Conservation (phyloP, 1,140 invertebrate genomes). For the Caenorhabditis remanei region DNA sequence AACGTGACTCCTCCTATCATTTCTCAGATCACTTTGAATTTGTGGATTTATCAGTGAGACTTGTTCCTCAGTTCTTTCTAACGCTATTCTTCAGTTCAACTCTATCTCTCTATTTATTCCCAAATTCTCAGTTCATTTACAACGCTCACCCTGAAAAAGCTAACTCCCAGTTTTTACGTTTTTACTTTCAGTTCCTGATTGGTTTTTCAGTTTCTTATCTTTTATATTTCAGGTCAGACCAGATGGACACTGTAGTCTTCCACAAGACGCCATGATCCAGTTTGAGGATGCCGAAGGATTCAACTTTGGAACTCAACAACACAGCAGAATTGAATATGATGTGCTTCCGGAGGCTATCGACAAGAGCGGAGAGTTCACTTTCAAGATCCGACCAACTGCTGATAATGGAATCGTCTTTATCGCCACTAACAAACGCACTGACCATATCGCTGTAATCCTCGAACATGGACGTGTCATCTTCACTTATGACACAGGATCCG, state of each 20-base stretch:
- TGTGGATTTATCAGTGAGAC: slow-evolving; percentile 30
- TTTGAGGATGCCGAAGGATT: slow-evolving; percentile 72
- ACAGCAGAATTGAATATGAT: slow-evolving; percentile 83
- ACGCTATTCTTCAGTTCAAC: not conserved
- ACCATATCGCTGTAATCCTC: slow-evolving; percentile 88
- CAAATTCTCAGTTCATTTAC: slow-evolving; percentile 20
- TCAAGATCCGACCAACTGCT: slow-evolving; percentile 87
- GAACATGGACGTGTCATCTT: slow-evolving; percentile 85
- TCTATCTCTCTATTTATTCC: not conserved
- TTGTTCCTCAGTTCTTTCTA: not conserved
- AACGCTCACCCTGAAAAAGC: not conserved
- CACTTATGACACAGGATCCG: slow-evolving; percentile 84
- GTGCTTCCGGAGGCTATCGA: slow-evolving; percentile 78
- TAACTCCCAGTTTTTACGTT: slow-evolving; percentile 1
- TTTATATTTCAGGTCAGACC: slow-evolving; percentile 63
- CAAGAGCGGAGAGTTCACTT: slow-evolving; percentile 82
- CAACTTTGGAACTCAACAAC: slow-evolving; percentile 79
- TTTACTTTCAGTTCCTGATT: slow-evolving; percentile 8
- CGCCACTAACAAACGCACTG: slow-evolving; percentile 83
- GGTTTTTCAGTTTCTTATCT: slow-evolving; percentile 1
- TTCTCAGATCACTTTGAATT: slow-evolving; percentile 20
- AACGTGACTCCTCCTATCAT: slow-evolving; percentile 17
- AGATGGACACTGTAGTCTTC: slow-evolving; percentile 80
- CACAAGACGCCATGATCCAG: slow-evolving; percentile 77
- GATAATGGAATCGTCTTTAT: slow-evolving; percentile 89